Evolutionary conservation across 2,888 invertebrate species (phyloP).

Genomic region (Chymomyza amoena): DNA sequence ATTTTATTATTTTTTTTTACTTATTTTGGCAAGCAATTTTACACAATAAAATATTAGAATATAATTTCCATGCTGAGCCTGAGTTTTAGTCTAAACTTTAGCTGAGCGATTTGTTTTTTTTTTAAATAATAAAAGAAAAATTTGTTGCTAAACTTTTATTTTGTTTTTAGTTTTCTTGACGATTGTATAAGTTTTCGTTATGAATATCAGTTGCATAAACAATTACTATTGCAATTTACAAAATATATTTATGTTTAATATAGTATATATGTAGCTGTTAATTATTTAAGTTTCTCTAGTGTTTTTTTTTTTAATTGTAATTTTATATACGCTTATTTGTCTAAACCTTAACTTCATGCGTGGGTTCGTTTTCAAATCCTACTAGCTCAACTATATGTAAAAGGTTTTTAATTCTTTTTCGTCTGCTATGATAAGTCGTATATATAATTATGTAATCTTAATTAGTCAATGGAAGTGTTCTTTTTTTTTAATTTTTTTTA

Average conservation of each 20-base stretch:
- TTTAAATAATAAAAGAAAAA: not conserved
- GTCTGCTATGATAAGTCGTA: too few species aligned
- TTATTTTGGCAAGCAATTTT: not conserved
- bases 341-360: not conserved
- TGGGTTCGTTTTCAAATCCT: not conserved
- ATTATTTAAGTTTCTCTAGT: not conserved
- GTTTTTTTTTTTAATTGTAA: not conserved
- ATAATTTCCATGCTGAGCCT: not conserved
- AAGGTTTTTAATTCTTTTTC: not conserved
- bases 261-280: not conserved
- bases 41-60: not conserved
- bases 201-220: not conserved
- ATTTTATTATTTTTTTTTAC: not conserved
- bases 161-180: not conserved
- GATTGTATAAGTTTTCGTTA: not conserved
- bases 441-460: not conserved
- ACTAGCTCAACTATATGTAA: not conserved
- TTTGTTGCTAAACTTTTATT: not conserved
- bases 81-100: not conserved
- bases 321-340: not conserved
- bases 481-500: not conserved
- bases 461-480: not conserved
- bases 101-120: not conserved
- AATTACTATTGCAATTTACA: not conserved
- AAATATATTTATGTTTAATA: not conserved